Evolutionary conservation across 37 sponge, comb jelly and placozoan genomes (phyloP), one percentile per base, ranked within the genome.

Genomic region (Diacarnus erythraeanus): DNA sequence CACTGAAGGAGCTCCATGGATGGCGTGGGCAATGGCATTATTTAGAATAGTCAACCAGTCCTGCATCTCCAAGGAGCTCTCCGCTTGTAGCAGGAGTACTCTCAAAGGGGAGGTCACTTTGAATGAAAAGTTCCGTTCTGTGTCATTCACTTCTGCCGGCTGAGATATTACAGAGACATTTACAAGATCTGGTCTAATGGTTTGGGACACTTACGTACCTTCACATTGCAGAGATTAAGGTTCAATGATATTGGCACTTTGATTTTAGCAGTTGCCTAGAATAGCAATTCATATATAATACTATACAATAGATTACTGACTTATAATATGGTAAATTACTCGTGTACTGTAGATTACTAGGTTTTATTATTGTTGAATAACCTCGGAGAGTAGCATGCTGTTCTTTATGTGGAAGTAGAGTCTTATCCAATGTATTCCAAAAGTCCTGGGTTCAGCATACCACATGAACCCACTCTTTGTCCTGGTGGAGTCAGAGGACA

Each of bases 61-160:
- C 67, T 82, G 88, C 77, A 88, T 60, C 10, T 77, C 88, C 70
- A 39, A 43, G 20, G 91, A 77, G 80, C 90, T 84, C 71, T 93
- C 97, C 27, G 88, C 94, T 59, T 96, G 97, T 23, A 96, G 79
- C 5, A 96, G 66, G 12, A 96, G 72, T 0, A 79, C 83, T 25
- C 83, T 30, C 17, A 74, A 41, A 29, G 94, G 94, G 36, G 94
- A 93, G 9, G 71, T 94, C 4, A 94, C 82, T 51, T 90, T 94
- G 64, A 94, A 94, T 42, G 85, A 84, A 75, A 94, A 94, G 78
- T 87, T 94, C 26, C 94, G 75, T 38, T 94, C 94, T 33, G 88
- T 72, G 59, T 90, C 87, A 17, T 85, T 69, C 38, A 64, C 67
- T 43, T 57, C 60, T 57, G 82, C 82, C 3, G 71, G 80, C 89